phyloP scores from a whole-genome alignment of 2,888 invertebrate genomes.

The Vannuccia rotundouncinata region DNA sequence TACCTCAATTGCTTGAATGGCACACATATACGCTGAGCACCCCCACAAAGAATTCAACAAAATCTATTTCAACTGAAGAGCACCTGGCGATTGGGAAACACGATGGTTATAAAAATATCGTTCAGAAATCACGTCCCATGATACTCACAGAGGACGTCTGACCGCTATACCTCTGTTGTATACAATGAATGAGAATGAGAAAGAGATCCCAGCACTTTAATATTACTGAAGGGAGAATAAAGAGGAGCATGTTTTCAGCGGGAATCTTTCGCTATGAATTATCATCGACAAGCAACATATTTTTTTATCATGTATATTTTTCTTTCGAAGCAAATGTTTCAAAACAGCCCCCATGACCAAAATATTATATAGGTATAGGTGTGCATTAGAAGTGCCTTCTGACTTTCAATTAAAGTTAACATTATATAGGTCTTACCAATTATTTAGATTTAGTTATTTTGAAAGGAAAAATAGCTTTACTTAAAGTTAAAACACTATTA shows the following conservation, averaged over 20 bases:
- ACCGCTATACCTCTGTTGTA: background rate
- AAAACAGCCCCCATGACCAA: too few relatives aligned
- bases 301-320: too few relatives aligned
- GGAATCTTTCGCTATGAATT: background rate
- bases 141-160: too few relatives aligned
- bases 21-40: background rate
- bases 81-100: background rate
- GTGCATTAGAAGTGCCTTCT: too few relatives aligned
- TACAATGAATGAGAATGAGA: background rate
- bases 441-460: too few relatives aligned
- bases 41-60: background rate
- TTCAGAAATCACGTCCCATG: slow-evolving; percentile 3
- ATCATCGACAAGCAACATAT: background rate
- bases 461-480: too few relatives aligned
- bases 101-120: background rate
- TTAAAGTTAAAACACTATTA: too few relatives aligned
- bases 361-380: too few relatives aligned
- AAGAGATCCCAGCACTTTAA: too few relatives aligned
- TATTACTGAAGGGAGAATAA: background rate
- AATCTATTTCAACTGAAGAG: background rate
- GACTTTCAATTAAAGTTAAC: too few relatives aligned
- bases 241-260: background rate
- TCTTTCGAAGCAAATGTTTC: too few relatives aligned
- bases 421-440: too few relatives aligned
- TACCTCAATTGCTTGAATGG: background rate